Evolutionary conservation across 2,888 invertebrate species (phyloP), one percentile per base, ranked within the genome.

Genomic region (Diaprepes abbreviatus): DNA sequence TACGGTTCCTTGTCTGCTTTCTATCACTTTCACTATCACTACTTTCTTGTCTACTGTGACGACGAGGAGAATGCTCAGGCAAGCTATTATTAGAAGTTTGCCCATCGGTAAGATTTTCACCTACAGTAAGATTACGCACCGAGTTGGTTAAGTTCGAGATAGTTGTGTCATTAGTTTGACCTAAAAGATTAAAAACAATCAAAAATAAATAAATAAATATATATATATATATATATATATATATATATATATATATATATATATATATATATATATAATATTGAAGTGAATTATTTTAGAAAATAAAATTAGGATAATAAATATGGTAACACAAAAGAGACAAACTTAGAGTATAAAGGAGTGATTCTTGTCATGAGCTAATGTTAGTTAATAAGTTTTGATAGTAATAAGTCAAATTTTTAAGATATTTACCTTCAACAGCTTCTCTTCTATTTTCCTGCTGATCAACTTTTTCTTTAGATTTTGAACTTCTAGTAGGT

Each of bases 61-160:
- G 75, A 12, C 79, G 72, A 7, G 66, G 64, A 3, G 66, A 70
- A 12, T 72, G 64, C 5, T 77, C 77, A 2, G 74, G 73, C 21
- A 74, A 50, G 58, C 76, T 77, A 17, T 16, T 67, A 36, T 75
- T 77, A 1, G 76, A 75, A 3, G 72, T 69, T 9, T 76, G 76
- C 48, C 76, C 78, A 64, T 79, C 80, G 16, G 77, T 78, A 38
- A 79, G 70, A 66, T 82, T 81, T 67, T 83, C 83, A 9, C 82
- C 82, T 1, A 84, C 82, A 0, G 81, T 82, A 67, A 84, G 75
- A 74, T 84, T 82, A 17, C 83, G 76, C 4, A 84, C 76, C 0
- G 81, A 79, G 55, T 75, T 78, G 5, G 80, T 69, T 36, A 69
- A 9, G 45, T 24, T 62, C 1, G 69, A 19, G 5, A 69, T 35